Base-by-base conservation (phyloP, 1,140 invertebrate genomes). In the Achatina immaculata region DNA sequence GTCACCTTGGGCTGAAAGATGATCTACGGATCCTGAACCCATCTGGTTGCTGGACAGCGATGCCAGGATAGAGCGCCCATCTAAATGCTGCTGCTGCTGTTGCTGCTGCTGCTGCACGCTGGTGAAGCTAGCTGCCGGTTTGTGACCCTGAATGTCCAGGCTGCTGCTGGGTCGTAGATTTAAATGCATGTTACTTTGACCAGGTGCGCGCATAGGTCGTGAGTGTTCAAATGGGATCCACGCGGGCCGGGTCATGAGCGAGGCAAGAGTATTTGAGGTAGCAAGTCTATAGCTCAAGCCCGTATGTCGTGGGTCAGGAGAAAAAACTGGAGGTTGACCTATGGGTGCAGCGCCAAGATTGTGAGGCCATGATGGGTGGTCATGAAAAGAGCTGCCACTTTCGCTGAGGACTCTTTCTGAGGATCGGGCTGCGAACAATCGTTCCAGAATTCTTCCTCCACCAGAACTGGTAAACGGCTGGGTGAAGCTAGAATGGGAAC, bases 181-280 rank as follows among this genome's bases (percentile, higher is more conserved):
- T 45, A 40, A 40, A 45, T 36, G 72, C 42, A 36, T 6, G 68
- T 71, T 71, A 11, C 21, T 24, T 42, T 71, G 68, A 2, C 38
- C 42, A 0, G 68, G 42, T 9, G 1, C 68, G 21, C 36, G 1
- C 36, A 71, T 6, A 4, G 42, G 21, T 42, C 68, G 31, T 21
- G 43, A 28, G 19, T 45, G 45, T 19, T 74, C 72, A 45, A 74
- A 74, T 36, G 43, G 42, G 24, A 74, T 48, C 65, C 58, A 75
- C 7, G 40, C 6, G 21, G 66, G 68, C 45, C 38, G 36, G 19
- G 42, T 71, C 31, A 71, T 31, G 24, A 71, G 68, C 16, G 78
- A 71, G 66, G 78, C 66, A 40, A 80, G 51, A 43, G n/a, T 77
- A 58, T 48, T 80, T 71, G 78, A 80, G 78, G 66, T 80, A 80